A percentile compares a stretch with the other conserved stretches of the same genome.
Conservation (phyloP, 2,888 invertebrate species). For the Elysia crispata region DNA sequence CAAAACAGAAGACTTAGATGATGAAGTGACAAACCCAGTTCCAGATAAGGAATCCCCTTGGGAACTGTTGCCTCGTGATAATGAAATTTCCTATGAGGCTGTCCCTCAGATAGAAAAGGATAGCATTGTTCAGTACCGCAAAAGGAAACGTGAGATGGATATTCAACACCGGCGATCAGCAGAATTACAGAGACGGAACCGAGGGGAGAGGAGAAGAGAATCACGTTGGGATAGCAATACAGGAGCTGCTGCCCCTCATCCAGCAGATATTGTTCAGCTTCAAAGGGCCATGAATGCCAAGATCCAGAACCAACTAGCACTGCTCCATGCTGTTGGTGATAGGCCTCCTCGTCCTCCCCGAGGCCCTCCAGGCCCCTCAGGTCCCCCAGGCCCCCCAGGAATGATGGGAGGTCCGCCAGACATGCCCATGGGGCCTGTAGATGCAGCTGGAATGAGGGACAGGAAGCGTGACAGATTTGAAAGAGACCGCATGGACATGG, state of each 20-base stretch:
- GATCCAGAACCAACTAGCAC: constrained; percentile 18
- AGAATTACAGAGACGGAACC: not conserved
- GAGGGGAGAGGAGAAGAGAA: constrained; percentile 18
- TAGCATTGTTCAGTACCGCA: constrained; percentile 31
- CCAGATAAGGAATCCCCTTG: constrained; percentile 14
- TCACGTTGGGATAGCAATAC: constrained; percentile 22
- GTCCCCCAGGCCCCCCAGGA: not conserved
- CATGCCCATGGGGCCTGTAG: no score
- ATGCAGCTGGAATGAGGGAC: no score
- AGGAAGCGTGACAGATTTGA: no score
- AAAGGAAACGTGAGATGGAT: constrained; percentile 32
- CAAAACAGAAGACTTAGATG: constrained; percentile 33
- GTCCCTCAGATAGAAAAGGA: constrained; percentile 41
- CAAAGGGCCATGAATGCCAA: constrained; percentile 31
- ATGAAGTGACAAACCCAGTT: constrained; percentile 5
- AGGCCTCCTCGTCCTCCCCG: not conserved
- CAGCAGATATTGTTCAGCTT: no score
- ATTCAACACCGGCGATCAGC: constrained; percentile 1
- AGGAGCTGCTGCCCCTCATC: not conserved
- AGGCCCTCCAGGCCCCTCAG: constrained; percentile 2
- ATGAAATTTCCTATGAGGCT: constrained; percentile 40
- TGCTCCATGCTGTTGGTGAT: not conserved
- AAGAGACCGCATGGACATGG: no score
- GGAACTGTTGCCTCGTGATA: constrained; percentile 26
- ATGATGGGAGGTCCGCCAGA: no score